phyloP scores from a whole-genome alignment of 2,888 invertebrate genomes.

The Chorisops tibialis region DNA sequence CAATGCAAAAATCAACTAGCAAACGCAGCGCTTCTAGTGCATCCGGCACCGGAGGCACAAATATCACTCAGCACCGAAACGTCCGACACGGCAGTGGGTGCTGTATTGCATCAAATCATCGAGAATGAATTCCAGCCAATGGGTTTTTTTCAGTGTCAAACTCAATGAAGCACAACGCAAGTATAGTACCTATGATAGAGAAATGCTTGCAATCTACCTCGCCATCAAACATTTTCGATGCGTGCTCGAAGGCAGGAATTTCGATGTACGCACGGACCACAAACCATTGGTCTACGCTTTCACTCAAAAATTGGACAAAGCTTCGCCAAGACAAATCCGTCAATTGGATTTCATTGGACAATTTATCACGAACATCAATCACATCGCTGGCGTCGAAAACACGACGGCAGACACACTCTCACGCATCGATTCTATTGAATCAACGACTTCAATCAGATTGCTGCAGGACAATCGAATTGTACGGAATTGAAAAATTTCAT shows the following conservation, averaged over 20 bases:
- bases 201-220: not conserved
- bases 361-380: slow-evolving; percentile 33
- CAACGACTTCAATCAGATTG: slow-evolving; percentile 12
- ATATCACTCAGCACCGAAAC: not conserved
- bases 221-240: not conserved
- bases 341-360: too few species aligned
- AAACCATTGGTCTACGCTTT: too few species aligned
- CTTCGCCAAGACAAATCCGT: too few species aligned
- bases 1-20: not conserved
- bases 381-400: slow-evolving; percentile 33
- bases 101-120: too few species aligned
- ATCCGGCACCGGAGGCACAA: not conserved
- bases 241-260: too few species aligned
- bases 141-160: too few species aligned
- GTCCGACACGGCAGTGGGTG: too few species aligned
- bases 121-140: too few species aligned
- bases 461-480: not conserved
- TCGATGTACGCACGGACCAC: not conserved
- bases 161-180: too few species aligned
- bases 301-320: too few species aligned
- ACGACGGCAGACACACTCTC: slow-evolving; percentile 33
- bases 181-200: not conserved
- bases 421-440: slow-evolving; percentile 23
- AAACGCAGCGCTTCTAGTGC: not conserved
- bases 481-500: not conserved